Evolutionary conservation across 2,797 vertebrate species (phyloP), one percentile per base, ranked within the genome.

Genomic region (Percopsis omiscomaycus): DNA sequence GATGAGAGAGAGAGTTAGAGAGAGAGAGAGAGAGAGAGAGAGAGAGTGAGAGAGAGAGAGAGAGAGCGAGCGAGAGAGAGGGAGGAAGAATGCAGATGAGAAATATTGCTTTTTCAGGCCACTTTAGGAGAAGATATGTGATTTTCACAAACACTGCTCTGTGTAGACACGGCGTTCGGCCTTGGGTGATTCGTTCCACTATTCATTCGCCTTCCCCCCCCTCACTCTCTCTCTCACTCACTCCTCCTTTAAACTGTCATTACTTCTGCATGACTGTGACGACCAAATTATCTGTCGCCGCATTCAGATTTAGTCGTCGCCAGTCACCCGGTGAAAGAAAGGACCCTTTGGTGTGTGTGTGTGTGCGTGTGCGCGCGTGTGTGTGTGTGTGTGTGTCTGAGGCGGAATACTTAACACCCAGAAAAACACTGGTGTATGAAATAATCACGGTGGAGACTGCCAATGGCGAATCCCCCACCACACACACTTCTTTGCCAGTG

Each of bases 261-360:
- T 78, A 70, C 69, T 68, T 64, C 73, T 78, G 60, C 75, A 61
- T 27, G 62, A 32, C 75, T 71, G 75, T 78, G 74, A 67, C 75
- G 57, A 71, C 66, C 68, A 74, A 75, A 84, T 88, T 79, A 86
- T 84, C 65, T 78, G 73, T 85, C 76, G 78, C 85, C 83, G 82
- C 71, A 87, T 84, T 84, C 71, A 6, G 45, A 82, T 81, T 77
- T 71, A 47, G 55, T 64, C 57, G 62, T 73, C 32, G 15, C 22
- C 55, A 46, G 29, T 68, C 61, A 62, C 60, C 58, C 37, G 47
- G 53, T 64, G 64, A 65, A 70, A 47, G 66, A 32, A 56, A 54
- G 32, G 32, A 66, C 42, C 37, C 53, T 54, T 63, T 69, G 32
- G 51, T 49, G 47, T 56, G 44, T 64, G 59, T 16, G 37, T 68